phyloP scores from a whole-genome alignment of 2,797 vertebrate genomes.

The Capromys pilorides region DNA sequence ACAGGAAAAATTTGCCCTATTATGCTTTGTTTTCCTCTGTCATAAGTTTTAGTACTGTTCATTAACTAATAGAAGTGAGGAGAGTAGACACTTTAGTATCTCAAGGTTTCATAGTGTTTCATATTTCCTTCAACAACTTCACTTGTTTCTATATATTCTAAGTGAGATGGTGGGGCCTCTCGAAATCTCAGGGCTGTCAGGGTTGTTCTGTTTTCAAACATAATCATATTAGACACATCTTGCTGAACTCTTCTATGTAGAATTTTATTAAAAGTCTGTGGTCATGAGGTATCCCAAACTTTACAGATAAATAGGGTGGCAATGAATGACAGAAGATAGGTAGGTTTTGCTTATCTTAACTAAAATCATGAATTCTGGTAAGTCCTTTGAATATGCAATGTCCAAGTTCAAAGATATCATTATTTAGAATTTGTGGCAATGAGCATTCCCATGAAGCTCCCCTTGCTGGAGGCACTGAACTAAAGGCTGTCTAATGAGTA shows the following conservation, averaged over 20 bases:
- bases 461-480: not conserved
- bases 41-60: not conserved
- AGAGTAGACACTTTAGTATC: not conserved
- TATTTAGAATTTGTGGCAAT: not conserved
- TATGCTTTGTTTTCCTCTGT: not conserved
- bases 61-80: not conserved
- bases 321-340: not conserved
- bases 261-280: not conserved
- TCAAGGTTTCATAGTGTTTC: not conserved
- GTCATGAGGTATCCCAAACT: not conserved
- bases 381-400: not conserved
- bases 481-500: not conserved
- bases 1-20: not conserved
- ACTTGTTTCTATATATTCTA: not conserved
- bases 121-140: not conserved
- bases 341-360: not conserved
- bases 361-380: not conserved
- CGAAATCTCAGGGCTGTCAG: not conserved
- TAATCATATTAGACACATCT: not conserved
- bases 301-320: rapidly evolving
- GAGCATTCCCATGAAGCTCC: not conserved
- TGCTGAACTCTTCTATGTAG: not conserved
- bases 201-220: not conserved
- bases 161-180: not conserved
- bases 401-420: not conserved